Evolutionary conservation across 1,140 invertebrate species (phyloP), one percentile per base, ranked within the genome.

Genomic region (Macrostomum lignano): DNA sequence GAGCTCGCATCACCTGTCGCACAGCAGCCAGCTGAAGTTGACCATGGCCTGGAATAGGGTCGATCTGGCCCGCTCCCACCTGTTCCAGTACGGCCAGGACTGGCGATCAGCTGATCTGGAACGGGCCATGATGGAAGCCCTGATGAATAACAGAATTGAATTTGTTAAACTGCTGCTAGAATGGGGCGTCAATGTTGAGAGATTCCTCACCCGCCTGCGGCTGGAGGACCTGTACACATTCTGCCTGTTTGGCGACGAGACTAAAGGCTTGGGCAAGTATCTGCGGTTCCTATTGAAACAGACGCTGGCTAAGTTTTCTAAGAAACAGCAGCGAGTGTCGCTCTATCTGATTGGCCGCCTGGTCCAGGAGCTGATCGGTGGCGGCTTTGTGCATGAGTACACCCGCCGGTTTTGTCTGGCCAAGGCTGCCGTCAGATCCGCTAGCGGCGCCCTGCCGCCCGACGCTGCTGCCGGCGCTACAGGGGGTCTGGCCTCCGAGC

Each of bases 101-200:
- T 88, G 81, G 79, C 75, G 78, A 2, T 58, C 70, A 44, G 71
- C 74, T 30, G 72, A 78, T 9, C 57, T 93, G 25, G 76, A 91
- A 45, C 75, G 86, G 51, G 77, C 81, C 3, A 94, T 94, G 84
- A 84, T 91, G 74, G 81, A 94, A 55, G 84, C 84, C 2, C 58
- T 96, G 21, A 74, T 88, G 46, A 77, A 84, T 53, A 78, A 93
- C 55, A 64, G 81, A 31, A 79, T 91, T 44, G 82, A 93, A 55
- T 94, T 94, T 64, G 84, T 94, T 1, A 82, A 84, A 57, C 61
- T 91, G 13, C 65, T 93, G 2, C 58, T 93, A 3, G 82, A 96
- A 54, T 88, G 93, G 52, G 86, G 86, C n/a, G 77, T 96, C 11
- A 84, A 76, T 40, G 91, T 94, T 78, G 68, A 74, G 40, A 82